Evolutionary conservation across 2,797 vertebrate species (phyloP).

Genomic region (Mus minutoides): DNA sequence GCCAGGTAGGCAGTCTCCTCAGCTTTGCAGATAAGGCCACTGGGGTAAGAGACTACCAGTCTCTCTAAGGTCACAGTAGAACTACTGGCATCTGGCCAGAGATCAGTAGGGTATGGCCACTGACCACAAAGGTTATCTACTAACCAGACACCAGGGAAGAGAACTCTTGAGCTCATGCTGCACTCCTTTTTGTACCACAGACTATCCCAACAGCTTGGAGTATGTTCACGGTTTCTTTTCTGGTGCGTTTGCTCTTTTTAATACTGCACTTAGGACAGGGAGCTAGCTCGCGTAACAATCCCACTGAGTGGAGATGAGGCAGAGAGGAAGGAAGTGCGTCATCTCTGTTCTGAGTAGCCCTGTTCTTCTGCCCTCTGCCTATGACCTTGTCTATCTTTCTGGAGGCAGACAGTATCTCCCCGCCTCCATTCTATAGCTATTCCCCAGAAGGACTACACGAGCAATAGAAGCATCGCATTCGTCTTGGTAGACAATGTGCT

Average conservation of each 20-base stretch:
- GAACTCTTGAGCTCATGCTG: not conserved
- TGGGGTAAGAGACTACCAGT: not conserved
- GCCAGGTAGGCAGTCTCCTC: not conserved
- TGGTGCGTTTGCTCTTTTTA: constrained; percentile 36
- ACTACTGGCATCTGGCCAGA: not conserved
- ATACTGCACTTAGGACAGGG: not conserved
- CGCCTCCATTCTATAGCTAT: not conserved
- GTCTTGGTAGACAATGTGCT: not conserved
- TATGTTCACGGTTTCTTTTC: not conserved
- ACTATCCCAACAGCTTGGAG: no score
- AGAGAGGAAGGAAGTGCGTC: not conserved
- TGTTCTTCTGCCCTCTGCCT: not conserved
- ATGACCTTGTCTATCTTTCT: not conserved
- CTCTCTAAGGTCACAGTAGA: not conserved
- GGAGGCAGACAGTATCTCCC: not conserved
- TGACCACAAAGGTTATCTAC: not conserved
- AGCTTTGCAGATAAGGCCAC: not conserved
- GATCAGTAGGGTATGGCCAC: not conserved
- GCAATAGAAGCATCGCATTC: not conserved
- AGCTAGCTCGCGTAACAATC: not conserved
- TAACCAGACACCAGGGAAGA: not conserved
- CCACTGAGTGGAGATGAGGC: not conserved
- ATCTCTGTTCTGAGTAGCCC: not conserved
- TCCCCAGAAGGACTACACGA: not conserved
- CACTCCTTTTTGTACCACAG: not conserved